Percentiles rank a stretch among this genome's conserved stretches.
Conservation (phyloP, 30 jellyfish, hydroid and myxozoan species). For the Turritopsis rubra region DNA sequence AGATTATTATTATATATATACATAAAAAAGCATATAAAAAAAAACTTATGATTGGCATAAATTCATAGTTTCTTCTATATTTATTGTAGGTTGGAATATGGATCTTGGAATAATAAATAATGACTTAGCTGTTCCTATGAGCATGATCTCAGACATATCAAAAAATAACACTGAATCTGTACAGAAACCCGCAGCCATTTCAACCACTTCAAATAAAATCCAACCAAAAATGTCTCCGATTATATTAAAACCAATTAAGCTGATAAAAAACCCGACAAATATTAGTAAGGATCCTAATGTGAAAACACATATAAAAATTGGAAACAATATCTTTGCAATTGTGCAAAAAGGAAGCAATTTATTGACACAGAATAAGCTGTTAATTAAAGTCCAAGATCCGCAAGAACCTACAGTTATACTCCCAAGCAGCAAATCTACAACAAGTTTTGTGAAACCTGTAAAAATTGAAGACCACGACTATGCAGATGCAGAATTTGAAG, state of each 20-base stretch:
- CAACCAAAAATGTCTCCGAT: background rate
- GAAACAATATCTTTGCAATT: conserved; percentile 30
- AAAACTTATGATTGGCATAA: background rate
- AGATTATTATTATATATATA: too few relatives aligned
- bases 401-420: background rate
- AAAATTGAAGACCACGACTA: conserved; percentile 31
- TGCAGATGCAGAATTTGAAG: conserved; percentile 17
- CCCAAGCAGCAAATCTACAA: background rate
- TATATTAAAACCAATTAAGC: background rate
- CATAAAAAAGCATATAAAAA: too few relatives aligned
- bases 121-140: conserved; percentile 16
- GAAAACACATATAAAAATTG: conserved; percentile 26
- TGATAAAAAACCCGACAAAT: background rate
- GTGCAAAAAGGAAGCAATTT: conserved; percentile 7
- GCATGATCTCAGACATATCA: background rate
- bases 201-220: background rate
- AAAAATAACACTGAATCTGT: background rate
- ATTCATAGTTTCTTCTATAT: background rate
- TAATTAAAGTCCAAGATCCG: background rate
- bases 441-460: background rate
- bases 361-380: background rate
- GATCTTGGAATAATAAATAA: background rate
- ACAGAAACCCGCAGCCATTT: background rate
- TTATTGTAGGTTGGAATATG: conserved; percentile 6
- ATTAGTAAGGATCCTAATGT: background rate